Base-by-base conservation (phyloP, 2,797 vertebrate genomes). In the Lerista edwardsae region DNA sequence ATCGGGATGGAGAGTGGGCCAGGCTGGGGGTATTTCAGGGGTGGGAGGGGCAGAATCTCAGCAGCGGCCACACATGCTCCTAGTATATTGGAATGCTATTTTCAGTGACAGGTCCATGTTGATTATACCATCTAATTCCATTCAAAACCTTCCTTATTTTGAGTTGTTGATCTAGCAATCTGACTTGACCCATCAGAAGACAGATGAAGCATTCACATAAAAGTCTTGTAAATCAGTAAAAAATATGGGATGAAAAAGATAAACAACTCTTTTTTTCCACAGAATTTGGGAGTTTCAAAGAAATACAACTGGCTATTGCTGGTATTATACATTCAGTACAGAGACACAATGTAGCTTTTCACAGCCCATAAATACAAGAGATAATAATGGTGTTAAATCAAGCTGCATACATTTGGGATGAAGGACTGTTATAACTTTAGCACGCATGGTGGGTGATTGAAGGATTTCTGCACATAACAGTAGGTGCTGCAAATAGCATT, bases 381-480 rank as follows among this genome's bases (percentile, higher is more conserved):
- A 84, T 65, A 84, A 73, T 64, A 84, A 79, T 79, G 57, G n/a
- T 79, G 27, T 75, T 88, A 85, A 88, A 91, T 73, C 3, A 1
- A 14, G 31, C 19, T 74, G 77, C n/a, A 44, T 86, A 39, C 74
- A 74, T 88, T 71, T 47, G 57, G 82, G 61, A 68, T 77, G 64
- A 84, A 71, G 69, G 57, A 10, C 57, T 31, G 34, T 64, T 72
- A 62, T 73, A 44, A 73, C 27, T 61, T 61, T 62, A 44, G 57
- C 29, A 73, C 2, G 7, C 57, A 65, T 31, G 55, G 57, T 14
- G 47, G 31, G 34, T 44, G 17, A 29, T 64, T 51, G 75, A 47
- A 61, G 4, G 25, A 62, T 79, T 79, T 71, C 23, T 47, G 29
- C 34, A 83, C 59, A 41, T 41, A 68, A 69, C 19, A 29, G 23